Conservation (phyloP, 2,888 invertebrate species). For the Lepidonotus clava region DNA sequence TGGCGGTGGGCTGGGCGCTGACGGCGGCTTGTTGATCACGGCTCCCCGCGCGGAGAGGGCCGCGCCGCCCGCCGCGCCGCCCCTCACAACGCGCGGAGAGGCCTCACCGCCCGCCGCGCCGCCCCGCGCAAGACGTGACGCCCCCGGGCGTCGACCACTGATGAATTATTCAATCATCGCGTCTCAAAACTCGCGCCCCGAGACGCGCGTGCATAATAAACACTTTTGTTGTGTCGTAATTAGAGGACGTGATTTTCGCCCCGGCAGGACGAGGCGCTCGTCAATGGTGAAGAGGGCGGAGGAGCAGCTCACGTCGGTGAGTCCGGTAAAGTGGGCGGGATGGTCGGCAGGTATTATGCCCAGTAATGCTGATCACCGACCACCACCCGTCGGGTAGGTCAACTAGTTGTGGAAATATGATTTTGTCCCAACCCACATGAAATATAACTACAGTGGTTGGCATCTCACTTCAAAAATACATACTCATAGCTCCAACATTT, state of each 20-base stretch:
- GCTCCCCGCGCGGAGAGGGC: background rate
- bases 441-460: no score
- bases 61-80: background rate
- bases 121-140: background rate
- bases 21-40: conserved; percentile 46
- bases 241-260: conserved; percentile 50
- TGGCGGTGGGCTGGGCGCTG: background rate
- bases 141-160: conserved; percentile 29
- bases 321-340: no score
- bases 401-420: no score
- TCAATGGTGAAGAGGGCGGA: background rate
- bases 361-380: no score
- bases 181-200: conserved; percentile 21
- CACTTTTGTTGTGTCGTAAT: conserved; percentile 48
- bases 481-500: no score
- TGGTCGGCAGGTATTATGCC: no score
- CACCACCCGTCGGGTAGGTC: no score
- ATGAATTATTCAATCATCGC: conserved; percentile 42
- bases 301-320: no score
- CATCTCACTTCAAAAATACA: no score
- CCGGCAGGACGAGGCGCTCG: background rate
- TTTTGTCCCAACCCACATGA: no score
- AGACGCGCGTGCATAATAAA: conserved; percentile 50
- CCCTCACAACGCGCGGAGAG: background rate
- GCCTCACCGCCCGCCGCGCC: background rate